Base-by-base conservation (phyloP, 1,140 invertebrate species). In the Drosophila fuyamai region DNA sequence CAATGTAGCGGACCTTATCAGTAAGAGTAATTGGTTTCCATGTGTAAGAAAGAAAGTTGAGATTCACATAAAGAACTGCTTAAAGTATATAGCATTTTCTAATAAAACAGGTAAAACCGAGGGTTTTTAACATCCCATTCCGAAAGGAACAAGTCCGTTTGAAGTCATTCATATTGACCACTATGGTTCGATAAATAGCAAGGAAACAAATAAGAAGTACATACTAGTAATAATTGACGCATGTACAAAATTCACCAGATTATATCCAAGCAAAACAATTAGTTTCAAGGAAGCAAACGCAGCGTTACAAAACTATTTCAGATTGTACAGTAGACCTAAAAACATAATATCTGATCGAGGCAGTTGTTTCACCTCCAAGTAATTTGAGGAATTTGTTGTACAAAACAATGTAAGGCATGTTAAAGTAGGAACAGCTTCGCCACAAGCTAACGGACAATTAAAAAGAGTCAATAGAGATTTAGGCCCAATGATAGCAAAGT, bases 61-160 rank as follows among this genome's bases (percentile, higher is more conserved):
- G 1, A 5, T 5, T 14, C 48, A 51, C 29, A 16, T 51, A 16
- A 35, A 35, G n/a, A 50, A 32, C n/a, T 51, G 27, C 2, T 27
- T 50, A 14, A 50, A 50, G n/a, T n/a, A n/a, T n/a, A n/a, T n/a
- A n/a, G 48, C 29, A 48, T 35, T 51, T 51, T 47, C 18, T 13
- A 27, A 23, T 13, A 47, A 47, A 23, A 51, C 27, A 14, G 27
- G 27, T 35, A 35, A 51, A 14, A 32, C n/a, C 12, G 48, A 51
- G 14, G 48, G 29, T 5, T 35, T 32, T 51, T 32, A 35, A 14
- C 9, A 51, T 1, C 29, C 23, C 2, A 27, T 48, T 13, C 46
- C 46, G 23, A 51, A 51, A 16, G 13, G 47, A 10, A 48, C 46
- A 46, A 46, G 16, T 46, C n/a, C 44, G 18, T 47, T 23, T 27